Evolutionary conservation across 2,888 invertebrate genomes (phyloP).

Genomic region (Muscina levida): DNA sequence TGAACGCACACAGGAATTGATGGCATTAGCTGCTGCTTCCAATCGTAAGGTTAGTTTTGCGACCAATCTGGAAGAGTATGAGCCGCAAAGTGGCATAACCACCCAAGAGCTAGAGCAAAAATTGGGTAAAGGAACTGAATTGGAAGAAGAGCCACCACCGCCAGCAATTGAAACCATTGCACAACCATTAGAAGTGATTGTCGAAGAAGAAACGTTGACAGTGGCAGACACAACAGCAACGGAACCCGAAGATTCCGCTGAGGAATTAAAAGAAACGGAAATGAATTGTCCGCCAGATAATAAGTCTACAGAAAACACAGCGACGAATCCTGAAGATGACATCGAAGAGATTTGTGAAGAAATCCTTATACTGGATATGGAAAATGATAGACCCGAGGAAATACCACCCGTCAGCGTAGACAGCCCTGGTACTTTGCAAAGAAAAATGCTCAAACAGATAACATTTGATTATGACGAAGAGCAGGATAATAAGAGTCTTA

Average conservation of each 20-base stretch:
- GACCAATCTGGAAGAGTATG: constrained; percentile 80
- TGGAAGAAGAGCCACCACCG: constrained; percentile 15
- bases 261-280: constrained; percentile 29
- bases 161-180: constrained; percentile 57
- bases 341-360: constrained; percentile 78
- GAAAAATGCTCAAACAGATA: constrained; percentile 69
- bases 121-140: constrained; percentile 46
- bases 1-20: not conserved
- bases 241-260: constrained; percentile 36
- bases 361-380: constrained; percentile 73
- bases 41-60: constrained; percentile 81
- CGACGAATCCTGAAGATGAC: constrained; percentile 53
- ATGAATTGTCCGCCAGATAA: constrained; percentile 11
- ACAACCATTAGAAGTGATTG: constrained; percentile 52
- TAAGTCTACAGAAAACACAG: constrained; percentile 1
- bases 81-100: constrained; percentile 74
- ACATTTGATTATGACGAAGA: constrained; percentile 71
- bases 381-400: constrained; percentile 28
- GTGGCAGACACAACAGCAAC: constrained; percentile 41
- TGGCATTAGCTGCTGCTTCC: constrained; percentile 15
- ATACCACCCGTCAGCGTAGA: constrained; percentile 5
- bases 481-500: constrained; percentile 72
- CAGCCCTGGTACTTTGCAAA: constrained; percentile 38
- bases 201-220: constrained; percentile 43
- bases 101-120: constrained; percentile 50